Conservation (phyloP, 1,140 invertebrate genomes). For the Drosophila sulfurigaster region DNA sequence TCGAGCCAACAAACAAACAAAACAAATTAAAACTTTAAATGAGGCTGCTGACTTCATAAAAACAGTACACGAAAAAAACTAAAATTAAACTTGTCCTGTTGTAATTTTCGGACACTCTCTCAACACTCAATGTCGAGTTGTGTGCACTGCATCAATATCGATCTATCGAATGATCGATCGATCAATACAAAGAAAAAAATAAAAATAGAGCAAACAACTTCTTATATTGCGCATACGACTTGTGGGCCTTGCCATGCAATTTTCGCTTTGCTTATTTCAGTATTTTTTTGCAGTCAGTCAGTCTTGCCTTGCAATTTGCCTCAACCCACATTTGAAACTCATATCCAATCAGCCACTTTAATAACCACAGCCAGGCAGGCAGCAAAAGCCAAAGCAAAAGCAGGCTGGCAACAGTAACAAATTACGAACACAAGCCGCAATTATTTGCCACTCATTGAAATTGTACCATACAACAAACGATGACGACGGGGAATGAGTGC, state of each 20-base stretch:
- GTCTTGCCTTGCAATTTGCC: slow-evolving; percentile 55
- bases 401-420: slow-evolving; percentile 38
- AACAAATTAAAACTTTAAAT: slow-evolving; percentile 20
- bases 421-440: slow-evolving; percentile 60
- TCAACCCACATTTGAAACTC: slow-evolving; percentile 71
- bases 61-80: no score
- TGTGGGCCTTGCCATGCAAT: slow-evolving; percentile 48
- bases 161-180: not conserved
- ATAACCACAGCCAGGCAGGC: slow-evolving; percentile 42
- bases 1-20: slow-evolving; percentile 4
- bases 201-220: slow-evolving; percentile 42
- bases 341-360: slow-evolving; percentile 68
- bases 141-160: slow-evolving; percentile 18
- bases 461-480: slow-evolving; percentile 60
- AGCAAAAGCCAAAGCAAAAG: not conserved
- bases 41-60: not conserved
- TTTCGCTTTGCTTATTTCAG: slow-evolving; percentile 30
- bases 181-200: not conserved
- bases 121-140: slow-evolving; percentile 4
- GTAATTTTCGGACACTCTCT: not conserved
- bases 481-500: slow-evolving; percentile 31
- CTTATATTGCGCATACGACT: slow-evolving; percentile 46
- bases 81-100: slow-evolving; percentile 2
- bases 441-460: slow-evolving; percentile 76
- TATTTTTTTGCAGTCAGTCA: not conserved